A percentile compares a stretch with the other conserved stretches of the same genome.
Evolutionary conservation across 2,113 vertebrate genomes (phyloP).

Genomic region (Redunca redunca): DNA sequence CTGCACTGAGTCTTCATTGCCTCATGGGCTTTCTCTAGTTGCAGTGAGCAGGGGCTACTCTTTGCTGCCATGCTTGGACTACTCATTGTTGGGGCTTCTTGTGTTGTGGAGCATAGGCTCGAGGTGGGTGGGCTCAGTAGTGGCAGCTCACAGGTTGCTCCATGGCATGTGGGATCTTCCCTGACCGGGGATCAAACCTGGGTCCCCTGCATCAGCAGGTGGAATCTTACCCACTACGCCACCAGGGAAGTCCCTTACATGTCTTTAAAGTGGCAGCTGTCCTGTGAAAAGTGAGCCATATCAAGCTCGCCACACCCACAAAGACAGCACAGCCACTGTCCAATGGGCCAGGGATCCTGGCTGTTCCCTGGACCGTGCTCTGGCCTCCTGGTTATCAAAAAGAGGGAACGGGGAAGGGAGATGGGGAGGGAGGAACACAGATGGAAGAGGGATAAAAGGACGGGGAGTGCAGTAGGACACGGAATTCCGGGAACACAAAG

Average conservation of each 20-base stretch:
- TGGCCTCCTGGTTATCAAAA: background rate
- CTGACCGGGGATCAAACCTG: background rate
- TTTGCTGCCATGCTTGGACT: background rate
- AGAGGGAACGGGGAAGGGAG: background rate
- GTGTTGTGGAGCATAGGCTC: background rate
- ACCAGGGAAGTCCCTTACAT: background rate
- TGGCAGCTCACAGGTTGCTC: background rate
- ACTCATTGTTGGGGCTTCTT: background rate
- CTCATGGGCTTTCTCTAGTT: background rate
- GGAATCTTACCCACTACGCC: background rate
- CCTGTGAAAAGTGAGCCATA: background rate
- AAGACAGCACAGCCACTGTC: background rate
- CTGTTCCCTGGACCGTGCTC: rapidly evolving
- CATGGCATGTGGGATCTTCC: background rate
- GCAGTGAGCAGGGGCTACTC: background rate
- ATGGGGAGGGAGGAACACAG: background rate
- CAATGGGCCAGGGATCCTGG: background rate
- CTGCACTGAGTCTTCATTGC: background rate
- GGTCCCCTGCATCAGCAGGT: background rate
- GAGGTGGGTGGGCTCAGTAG: background rate
- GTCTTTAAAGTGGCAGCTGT: background rate
- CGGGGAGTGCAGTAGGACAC: background rate
- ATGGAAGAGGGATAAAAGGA: background rate
- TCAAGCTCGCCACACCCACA: background rate
- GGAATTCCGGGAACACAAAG: background rate